Base-by-base conservation (phyloP, 2,888 invertebrate species). In the Smittia sp. region DNA sequence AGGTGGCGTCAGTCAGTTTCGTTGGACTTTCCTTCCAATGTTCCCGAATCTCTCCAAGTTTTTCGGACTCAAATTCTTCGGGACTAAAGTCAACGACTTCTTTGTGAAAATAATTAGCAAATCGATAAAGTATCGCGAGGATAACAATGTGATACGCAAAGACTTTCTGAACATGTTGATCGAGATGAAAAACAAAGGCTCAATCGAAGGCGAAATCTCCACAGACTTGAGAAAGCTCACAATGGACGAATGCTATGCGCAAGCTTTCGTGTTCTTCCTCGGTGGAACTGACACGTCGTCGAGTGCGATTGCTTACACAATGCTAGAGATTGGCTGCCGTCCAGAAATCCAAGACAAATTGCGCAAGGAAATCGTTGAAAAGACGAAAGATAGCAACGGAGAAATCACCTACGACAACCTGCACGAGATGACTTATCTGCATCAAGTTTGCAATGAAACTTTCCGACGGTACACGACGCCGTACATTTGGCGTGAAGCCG, bases 381-480 rank as follows among this genome's bases (percentile, higher is more conserved):
- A 24, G 9, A 62, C 25, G 13, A 58, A 72, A 62, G 62, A 32
- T 1, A 13, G 13, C 2, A 41, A 72, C 24, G 72, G 39, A 7
- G 41, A 72, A 62, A 62, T 72, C 15, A 39, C 39, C 39, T 72
- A 72, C 32, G 72, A 72, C 27, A 15, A 54, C 38, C 18, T 72
- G 13, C 58, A 62, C 20, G 62, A 62, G 62, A 62, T 72, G 72
- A 38, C 1, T 1, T 72, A 72, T 38, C 41, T 72, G 13, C 22
- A 38, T 11, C 20, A 39, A 41, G 72, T 72, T 62, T 32, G 58
- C 32, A 58, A 72, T 72, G 85, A 84, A 79, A 83, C 84, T 15
- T 81, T 84, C 82, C 79, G 85, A 32, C 82, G 83, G 76, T 81
- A 85, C 75, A 84, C 85, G 32, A 79, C 84, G 79, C 79, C 84